These are phyloP conservation scores for Cerceris ruficornis DNA, from an alignment of 2,888 invertebrate genomes.

Conservation along the genomic window DNA sequence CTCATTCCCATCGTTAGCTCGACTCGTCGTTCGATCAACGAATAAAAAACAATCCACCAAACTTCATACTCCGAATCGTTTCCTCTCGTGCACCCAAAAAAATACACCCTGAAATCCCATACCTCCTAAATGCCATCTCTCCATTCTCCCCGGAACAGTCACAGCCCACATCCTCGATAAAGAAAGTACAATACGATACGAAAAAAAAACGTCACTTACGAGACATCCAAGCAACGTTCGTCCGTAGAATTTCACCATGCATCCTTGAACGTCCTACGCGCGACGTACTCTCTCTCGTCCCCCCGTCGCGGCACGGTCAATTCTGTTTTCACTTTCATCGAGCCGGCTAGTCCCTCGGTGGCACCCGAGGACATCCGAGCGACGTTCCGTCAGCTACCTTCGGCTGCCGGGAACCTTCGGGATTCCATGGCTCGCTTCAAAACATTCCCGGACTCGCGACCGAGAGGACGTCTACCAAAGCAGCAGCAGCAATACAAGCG, in stretches of 20 bases:
- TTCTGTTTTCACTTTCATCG: conserved; percentile 68
- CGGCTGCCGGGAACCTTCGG: conserved; percentile 48
- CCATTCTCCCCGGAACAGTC: no score
- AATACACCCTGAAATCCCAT: no score
- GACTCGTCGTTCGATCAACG: no score
- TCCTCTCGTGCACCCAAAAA: no score
- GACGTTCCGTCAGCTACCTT: conserved; percentile 57
- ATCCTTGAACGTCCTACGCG: conserved; percentile 53
- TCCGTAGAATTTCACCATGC: conserved; percentile 30
- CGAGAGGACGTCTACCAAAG: no score
- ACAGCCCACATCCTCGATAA: not conserved
- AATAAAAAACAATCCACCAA: no score
- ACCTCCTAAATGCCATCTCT: no score
- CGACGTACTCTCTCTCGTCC: conserved; percentile 55
- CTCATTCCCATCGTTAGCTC: not conserved
- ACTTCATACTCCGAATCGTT: no score
- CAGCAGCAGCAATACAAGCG: not conserved
- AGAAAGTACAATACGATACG: not conserved
- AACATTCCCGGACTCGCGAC: not conserved
- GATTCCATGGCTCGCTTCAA: conserved; percentile 50
- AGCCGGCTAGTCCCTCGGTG: conserved; percentile 46
- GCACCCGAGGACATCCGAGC: conserved; percentile 43
- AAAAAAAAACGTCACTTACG: conserved; percentile 23
- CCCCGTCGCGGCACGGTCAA: conserved; percentile 34
- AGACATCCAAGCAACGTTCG: conserved; percentile 17